These are phyloP conservation scores for Cynocephalus volans DNA, from an alignment of 2,113 vertebrate species.

Conservation along the genomic window DNA sequence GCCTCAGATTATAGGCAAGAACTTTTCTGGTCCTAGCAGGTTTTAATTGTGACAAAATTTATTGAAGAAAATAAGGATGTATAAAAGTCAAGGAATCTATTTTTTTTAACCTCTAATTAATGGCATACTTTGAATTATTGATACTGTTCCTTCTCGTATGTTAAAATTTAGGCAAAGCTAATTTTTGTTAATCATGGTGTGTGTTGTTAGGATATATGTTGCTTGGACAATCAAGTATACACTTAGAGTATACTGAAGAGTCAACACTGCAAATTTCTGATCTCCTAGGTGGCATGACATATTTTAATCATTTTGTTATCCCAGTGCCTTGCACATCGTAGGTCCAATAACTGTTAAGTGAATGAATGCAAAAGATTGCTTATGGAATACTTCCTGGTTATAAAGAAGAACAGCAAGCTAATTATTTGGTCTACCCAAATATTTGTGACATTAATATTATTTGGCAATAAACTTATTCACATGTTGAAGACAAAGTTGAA, in stretches of 20 bases:
- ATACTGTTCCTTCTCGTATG: background rate
- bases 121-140: background rate
- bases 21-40: background rate
- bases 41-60: conserved; percentile 26
- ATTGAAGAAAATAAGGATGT: background rate
- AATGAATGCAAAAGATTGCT: background rate
- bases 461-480: background rate
- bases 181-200: background rate
- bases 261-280: background rate
- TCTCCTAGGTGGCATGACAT: background rate
- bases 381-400: background rate
- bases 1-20: background rate
- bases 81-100: background rate
- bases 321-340: background rate
- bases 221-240: background rate
- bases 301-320: background rate
- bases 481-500: background rate
- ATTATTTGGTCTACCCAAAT: background rate
- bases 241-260: background rate
- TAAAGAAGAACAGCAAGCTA: background rate
- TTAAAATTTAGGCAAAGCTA: background rate
- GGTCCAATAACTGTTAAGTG: background rate
- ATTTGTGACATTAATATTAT: background rate
- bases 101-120: background rate
- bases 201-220: background rate